phyloP scores from a whole-genome alignment of 2,888 invertebrate genomes.

The Ichneumoninae sp. region DNA sequence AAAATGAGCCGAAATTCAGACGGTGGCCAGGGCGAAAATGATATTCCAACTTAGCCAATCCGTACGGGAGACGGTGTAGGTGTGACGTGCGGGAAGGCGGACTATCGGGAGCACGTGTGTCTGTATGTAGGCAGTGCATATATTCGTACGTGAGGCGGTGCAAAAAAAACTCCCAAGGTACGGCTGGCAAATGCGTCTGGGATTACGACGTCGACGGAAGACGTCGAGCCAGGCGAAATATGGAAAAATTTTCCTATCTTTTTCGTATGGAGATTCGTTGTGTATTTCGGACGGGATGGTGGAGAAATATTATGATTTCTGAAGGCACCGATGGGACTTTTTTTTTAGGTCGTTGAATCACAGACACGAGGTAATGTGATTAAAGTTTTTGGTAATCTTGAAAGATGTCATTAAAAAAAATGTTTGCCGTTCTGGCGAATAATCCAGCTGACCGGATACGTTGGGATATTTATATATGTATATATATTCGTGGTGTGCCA shows the following conservation, averaged over 20 bases:
- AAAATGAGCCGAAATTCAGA: constrained; percentile 52
- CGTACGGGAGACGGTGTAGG: background rate
- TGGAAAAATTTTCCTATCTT: constrained; percentile 47
- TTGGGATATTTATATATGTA: no score
- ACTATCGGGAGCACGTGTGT: background rate
- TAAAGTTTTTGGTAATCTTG: no score
- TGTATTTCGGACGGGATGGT: constrained; percentile 6
- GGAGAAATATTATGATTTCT: constrained; percentile 27
- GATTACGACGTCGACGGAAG: constrained; percentile 53
- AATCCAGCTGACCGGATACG: no score
- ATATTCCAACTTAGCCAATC: constrained; percentile 63
- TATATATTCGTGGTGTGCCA: no score
- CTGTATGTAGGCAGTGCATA: background rate
- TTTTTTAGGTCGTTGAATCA: background rate
- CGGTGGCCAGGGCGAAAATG: constrained; percentile 49
- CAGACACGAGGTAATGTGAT: no score
- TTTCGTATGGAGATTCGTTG: constrained; percentile 48
- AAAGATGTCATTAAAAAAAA: no score
- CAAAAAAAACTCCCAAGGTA: constrained; percentile 37
- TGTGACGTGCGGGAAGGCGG: constrained; percentile 13
- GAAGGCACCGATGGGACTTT: background rate
- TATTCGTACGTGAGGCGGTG: constrained; percentile 43
- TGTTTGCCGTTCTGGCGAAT: no score
- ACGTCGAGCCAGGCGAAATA: constrained; percentile 39
- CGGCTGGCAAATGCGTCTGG: constrained; percentile 60